Evolutionary conservation across 1,140 invertebrate genomes (phyloP), one percentile per base, ranked within the genome.

Genomic region (Drosophila virilis): DNA sequence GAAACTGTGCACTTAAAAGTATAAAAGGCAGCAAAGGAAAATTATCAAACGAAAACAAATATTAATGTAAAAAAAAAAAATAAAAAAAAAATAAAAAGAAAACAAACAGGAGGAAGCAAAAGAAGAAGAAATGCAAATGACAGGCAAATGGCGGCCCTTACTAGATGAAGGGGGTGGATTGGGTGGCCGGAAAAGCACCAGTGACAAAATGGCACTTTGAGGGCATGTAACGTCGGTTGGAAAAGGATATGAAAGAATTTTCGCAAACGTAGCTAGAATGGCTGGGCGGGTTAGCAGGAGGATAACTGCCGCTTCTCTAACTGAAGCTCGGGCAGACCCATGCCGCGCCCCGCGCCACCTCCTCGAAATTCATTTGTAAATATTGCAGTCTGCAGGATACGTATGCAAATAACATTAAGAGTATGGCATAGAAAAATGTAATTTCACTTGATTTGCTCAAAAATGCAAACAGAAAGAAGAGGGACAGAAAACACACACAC

Each of bases 41-140:
- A 89, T 89, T 89, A 89, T 89, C 85, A 89, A 89, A 89, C 85
- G 85, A 89, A 89, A 89, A 90, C 84, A 89, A 89, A 89, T 89
- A 89, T 89, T 89, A 90, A 89, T 90, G 85, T 50, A 57, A 66
- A 33, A 52, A 51, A 68, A 42, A 64, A 77, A 55, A 51, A n/a
- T n/a, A 35, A 52, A 35, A 32, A 71, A 38, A 61, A 15, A 33
- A 58, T 13, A n/a, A 32, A 40, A 52, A 13, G 35, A 67, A 57
- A 51, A 32, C 28, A 48, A 46, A 40, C 8, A 40, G 38, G 17
- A 12, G 32, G 5, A 40, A 57, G 51, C 8, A 68, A 50, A 58
- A 61, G 52, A 48, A 59, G 48, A 50, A 75, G 78, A 70, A 78
- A 83, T 80, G 77, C 70, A 88, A 88, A 89, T 88, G 79, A 83